Evolutionary conservation across 1,140 invertebrate genomes (phyloP), one percentile per base, ranked within the genome.

Genomic region (Pogonomyrmex barbatus): DNA sequence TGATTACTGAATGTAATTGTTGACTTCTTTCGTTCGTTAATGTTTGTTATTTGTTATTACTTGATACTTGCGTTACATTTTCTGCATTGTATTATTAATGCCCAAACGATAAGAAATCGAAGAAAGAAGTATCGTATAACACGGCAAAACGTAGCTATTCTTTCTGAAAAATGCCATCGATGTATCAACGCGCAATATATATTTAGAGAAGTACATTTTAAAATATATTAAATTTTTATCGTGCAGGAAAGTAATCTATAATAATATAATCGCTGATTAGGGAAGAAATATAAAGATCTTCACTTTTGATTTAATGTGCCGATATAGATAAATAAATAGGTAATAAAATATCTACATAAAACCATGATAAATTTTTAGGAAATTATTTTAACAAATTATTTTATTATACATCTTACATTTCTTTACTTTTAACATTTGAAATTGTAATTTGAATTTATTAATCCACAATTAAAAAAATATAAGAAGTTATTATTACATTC

Each of bases 221-320:
- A 76, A 17, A 75, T 54, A 68, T 67, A 45, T 47, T 47, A 76
- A 76, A 45, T 58, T 81, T 81, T 81, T 65, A 78, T 78, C 58
- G 42, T n/a, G 50, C 47, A 81, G 50, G 24, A 70, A 70, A 54
- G 24, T 54, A 81, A 56, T 10, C 50, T 33, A 56, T 70, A 52
- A n/a, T 68, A 54, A 33, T 8, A 12, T 78, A 78, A 65, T 81
- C 63, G n/a, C 50, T 68, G 63, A 9, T 70, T 54, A 47, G 54
- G 10, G 33, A 36, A 70, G 24, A 81, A 45, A 58, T 56, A 58
- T 56, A 81, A 17, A 70, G 14, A 67, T 70, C 36, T 45, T 58
- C 24, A 54, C 39, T 63, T 77, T 63, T 85, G 4, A 65, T 65
- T 85, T 78, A 63, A 65, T 65, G 62, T 30, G 58, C 30, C 30